Conservation (phyloP, 2,113 vertebrate genomes). For the Alligator sinensis region DNA sequence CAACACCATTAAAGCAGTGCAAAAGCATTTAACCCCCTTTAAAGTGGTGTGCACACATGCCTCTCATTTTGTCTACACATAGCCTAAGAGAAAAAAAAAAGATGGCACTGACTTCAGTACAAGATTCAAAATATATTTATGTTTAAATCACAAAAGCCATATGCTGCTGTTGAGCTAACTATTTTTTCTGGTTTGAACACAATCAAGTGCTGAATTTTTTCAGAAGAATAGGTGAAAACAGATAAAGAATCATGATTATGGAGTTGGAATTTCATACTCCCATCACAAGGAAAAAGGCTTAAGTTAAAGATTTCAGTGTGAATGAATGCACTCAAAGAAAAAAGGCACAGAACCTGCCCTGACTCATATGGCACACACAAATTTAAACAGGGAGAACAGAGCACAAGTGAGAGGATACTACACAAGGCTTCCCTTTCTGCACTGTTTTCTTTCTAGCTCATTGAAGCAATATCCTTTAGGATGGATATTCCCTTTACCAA, state of each 20-base stretch:
- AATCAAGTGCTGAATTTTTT: background rate
- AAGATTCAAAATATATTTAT: background rate
- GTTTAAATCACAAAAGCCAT: background rate
- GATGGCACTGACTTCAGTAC: background rate
- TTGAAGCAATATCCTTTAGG: background rate
- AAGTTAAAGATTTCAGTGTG: background rate
- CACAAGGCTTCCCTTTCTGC: background rate
- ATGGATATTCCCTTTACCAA: background rate
- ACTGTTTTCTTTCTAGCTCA: background rate
- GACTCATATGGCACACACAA: background rate
- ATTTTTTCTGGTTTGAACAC: background rate
- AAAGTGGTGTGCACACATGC: no score
- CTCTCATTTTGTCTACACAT: no score
- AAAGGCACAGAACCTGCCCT: background rate
- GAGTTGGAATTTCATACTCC: background rate
- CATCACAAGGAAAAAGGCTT: background rate
- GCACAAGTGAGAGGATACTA: background rate
- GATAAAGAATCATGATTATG: background rate
- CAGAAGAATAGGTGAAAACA: background rate
- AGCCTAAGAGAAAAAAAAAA: background rate
- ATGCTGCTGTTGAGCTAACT: background rate
- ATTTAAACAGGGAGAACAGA: background rate
- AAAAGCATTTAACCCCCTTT: background rate
- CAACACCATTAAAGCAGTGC: background rate
- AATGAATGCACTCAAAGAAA: background rate